These are phyloP conservation scores for Montipora capricornis DNA, from an alignment of 64 coral and sea anemone species.

Conservation along the genomic window DNA sequence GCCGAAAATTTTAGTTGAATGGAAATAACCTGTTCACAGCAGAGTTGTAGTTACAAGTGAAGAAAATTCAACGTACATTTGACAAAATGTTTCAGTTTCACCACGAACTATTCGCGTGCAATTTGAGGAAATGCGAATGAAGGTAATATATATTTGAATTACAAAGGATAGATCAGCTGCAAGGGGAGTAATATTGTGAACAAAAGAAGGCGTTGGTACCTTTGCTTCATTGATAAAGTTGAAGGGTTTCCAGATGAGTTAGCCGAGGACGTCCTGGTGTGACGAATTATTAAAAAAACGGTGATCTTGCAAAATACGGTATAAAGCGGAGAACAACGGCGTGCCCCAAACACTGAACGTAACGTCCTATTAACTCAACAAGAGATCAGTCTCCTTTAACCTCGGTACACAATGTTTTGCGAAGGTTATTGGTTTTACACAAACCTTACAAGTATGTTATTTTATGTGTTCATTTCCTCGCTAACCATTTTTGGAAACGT, in stretches of 20 bases:
- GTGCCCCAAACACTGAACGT: neutral
- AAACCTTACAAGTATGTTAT: conserved; percentile 53
- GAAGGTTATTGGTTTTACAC: conserved; percentile 84
- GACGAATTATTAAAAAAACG: neutral
- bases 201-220: neutral
- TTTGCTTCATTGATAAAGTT: neutral
- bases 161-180: neutral
- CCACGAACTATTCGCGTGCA: neutral
- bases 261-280: neutral
- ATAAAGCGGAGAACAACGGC: neutral
- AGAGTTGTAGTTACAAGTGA: no score
- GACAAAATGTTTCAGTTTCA: no score
- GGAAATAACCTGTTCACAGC: no score
- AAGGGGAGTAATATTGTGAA: neutral
- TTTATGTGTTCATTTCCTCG: conserved; percentile 67
- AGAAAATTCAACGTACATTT: no score
- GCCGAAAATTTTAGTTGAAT: no score
- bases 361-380: neutral
- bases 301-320: neutral
- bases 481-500: conserved; percentile 70
- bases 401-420: conserved; percentile 53
- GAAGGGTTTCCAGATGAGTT: neutral
- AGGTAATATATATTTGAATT: neutral
- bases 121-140: neutral
- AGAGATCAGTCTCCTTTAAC: neutral